A percentile compares a stretch with the other conserved stretches of the same genome.
Conservation (phyloP, 2,113 vertebrate genomes). For the Alethe diademata region DNA sequence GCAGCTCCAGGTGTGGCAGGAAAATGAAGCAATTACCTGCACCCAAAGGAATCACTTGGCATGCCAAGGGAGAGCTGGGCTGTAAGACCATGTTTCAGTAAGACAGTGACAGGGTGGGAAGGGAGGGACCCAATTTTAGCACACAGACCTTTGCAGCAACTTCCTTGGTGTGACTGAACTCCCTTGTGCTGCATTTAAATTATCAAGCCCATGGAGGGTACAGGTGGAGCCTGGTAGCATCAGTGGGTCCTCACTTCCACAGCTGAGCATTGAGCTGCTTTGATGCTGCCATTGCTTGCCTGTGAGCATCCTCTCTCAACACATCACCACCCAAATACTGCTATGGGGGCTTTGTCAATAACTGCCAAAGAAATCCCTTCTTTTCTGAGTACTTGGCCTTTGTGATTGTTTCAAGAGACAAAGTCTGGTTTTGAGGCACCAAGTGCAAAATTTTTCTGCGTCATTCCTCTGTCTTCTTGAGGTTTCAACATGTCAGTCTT, state of each 20-base stretch:
- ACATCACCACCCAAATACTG: background rate
- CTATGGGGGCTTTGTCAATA: background rate
- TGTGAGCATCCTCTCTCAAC: background rate
- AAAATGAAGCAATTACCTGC: background rate
- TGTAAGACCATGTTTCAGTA: background rate
- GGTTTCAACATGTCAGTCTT: background rate
- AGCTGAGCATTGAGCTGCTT: background rate
- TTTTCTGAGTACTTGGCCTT: background rate
- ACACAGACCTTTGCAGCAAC: background rate
- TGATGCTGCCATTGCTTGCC: background rate
- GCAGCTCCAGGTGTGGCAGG: background rate
- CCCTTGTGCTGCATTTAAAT: background rate
- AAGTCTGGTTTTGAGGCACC: background rate
- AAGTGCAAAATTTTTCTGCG: background rate
- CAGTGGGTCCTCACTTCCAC: background rate
- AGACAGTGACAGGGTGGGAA: background rate
- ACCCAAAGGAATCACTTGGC: background rate
- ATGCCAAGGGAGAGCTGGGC: background rate
- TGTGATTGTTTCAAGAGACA: background rate
- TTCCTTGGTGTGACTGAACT: background rate
- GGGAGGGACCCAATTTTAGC: background rate
- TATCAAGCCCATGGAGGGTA: background rate
- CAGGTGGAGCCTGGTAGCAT: background rate
- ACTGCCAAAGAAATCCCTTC: background rate
- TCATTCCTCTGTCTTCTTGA: background rate